Conservation (phyloP, 2,888 invertebrate species). For the Salticus scenicus region DNA sequence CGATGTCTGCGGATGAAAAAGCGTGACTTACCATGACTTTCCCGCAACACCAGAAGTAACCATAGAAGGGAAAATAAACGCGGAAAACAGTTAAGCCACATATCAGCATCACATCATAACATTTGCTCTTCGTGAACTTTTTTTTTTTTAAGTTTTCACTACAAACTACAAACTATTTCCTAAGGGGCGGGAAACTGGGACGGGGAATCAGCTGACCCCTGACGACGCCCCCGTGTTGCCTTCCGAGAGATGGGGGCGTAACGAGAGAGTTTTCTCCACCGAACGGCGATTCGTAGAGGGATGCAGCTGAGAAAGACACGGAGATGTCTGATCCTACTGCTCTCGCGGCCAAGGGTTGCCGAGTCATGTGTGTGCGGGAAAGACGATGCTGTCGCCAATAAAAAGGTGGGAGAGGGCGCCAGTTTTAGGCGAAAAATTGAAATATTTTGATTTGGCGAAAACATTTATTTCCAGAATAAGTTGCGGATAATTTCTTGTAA, state of each 20-base stretch:
- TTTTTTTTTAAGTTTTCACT: background rate
- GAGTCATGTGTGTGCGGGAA: background rate
- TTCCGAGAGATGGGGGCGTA: slow-evolving; percentile 13
- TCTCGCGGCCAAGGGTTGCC: slow-evolving; percentile 23
- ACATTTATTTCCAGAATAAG: too few relatives aligned
- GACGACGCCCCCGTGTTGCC: slow-evolving; percentile 19
- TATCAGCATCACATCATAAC: slow-evolving; percentile 17
- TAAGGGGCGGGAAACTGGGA: background rate
- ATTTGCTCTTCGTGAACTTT: background rate
- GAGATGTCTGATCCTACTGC: slow-evolving; percentile 26
- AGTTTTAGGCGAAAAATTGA: background rate
- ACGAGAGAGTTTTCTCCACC: background rate
- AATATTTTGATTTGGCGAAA: too few relatives aligned
- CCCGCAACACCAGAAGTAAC: slow-evolving; percentile 5
- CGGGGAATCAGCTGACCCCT: slow-evolving; percentile 11
- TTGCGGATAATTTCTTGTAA: too few relatives aligned
- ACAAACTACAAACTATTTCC: slow-evolving; percentile 18
- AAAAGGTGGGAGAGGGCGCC: slow-evolving; percentile 13
- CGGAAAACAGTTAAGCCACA: slow-evolving; percentile 12
- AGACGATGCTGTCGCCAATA: slow-evolving; percentile 12
- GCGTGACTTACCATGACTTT: slow-evolving; percentile 27
- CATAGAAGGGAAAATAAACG: background rate
- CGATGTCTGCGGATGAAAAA: too few relatives aligned
- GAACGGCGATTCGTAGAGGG: background rate
- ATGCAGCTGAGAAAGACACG: slow-evolving; percentile 25